Base-by-base conservation (phyloP, 2,888 invertebrate genomes). In the Acanthosoma haemorrhoidale region DNA sequence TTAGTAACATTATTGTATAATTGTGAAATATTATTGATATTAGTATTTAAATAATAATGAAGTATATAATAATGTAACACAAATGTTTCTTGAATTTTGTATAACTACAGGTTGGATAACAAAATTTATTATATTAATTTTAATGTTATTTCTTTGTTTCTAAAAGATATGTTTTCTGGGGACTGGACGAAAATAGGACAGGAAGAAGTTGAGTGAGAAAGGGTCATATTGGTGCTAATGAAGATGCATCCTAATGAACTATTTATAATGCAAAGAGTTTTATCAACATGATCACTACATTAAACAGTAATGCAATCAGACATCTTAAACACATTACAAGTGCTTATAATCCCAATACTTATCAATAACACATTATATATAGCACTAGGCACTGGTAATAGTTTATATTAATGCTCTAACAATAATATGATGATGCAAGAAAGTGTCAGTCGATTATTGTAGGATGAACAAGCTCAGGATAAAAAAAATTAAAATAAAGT, bases 231-330 rank as follows among this genome's bases (percentile, higher is more conserved):
- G 15, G 64, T 39, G 31, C 64, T 41, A 64, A 64, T 64, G 64
- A 64, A 38, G 39, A 64, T 64, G 64, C 64, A 64, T 41, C 64
- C 64, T 64, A 64, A 64, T 39, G 8, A 41, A 32, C 64, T 64
- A 64, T 64, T 15, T 31, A 57, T n/a, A 64, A 64, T 64, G 64
- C 64, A 64, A 39, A 63, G 25, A 57, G 38, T 61, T 36, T 38
- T 38, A 63, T 38, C 21, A 39, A 39, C 9, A 61, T 36, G 15
- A n/a, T 39, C 15, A 64, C 64, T 41, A 64, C 38, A 3, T 13
- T 64, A 25, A 64, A 64, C 39, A 64, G 29, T 64, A 25, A 64
- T 64, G 64, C 64, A 64, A 39, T 41, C 64, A 64, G 29, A 64
- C 34, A 38, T 61, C 6, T 64, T 41, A 41, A 13, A 41, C 31